phyloP scores from a whole-genome alignment of 2,113 vertebrate species.

The Cromileptes altivelis region DNA sequence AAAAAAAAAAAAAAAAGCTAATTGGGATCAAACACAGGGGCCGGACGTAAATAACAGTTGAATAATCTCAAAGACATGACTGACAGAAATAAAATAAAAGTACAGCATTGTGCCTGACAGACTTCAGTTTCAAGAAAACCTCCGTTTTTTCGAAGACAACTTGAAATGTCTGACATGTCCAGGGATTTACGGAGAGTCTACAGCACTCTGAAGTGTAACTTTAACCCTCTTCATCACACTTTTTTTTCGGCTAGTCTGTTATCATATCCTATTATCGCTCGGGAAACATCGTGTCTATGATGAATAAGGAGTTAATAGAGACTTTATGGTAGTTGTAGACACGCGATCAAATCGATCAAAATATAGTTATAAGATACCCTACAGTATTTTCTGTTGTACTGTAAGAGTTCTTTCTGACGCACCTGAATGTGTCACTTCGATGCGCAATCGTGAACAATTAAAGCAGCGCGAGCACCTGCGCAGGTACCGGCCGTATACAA shows the following conservation, averaged over 20 bases:
- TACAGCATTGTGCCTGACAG: not conserved
- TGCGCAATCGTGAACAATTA: slow-evolving; percentile 18
- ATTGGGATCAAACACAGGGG: not conserved
- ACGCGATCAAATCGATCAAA: not conserved
- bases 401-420: not conserved
- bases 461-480: slow-evolving; percentile 47
- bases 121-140: not conserved
- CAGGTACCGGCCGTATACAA: not conserved
- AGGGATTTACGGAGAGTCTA: not conserved
- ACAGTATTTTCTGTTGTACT: not conserved
- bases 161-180: not conserved
- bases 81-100: not conserved
- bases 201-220: no score
- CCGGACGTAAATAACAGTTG: not conserved
- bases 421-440: not conserved
- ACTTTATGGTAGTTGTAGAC: not conserved
- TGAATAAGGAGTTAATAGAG: not conserved
- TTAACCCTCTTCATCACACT: not conserved
- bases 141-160: not conserved
- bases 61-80: not conserved
- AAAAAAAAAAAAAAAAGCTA: not conserved
- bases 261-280: not conserved
- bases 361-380: not conserved
- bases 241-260: no score
- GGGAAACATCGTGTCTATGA: not conserved